Evolutionary conservation across 2,113 vertebrate genomes (phyloP), one percentile per base, ranked within the genome.

Genomic region (Saguinus midas): DNA sequence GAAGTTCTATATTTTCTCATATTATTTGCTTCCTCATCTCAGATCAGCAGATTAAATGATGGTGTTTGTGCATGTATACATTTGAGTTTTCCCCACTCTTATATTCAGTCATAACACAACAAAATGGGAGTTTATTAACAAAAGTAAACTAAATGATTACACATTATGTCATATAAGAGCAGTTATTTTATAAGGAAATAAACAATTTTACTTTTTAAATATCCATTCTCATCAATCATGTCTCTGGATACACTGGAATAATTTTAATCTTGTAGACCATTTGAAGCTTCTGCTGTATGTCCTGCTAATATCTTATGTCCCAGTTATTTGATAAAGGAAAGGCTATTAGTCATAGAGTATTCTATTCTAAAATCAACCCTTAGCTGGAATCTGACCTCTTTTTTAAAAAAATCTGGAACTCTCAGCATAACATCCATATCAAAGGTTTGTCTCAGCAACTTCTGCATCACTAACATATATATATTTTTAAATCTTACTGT

Each of bases 271-370:
- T 37, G 23, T 8, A 64, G 50, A 29, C 29, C 10, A 85, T 72
- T 40, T 45, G 40, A 61, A 3, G 6, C 45, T 80, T 96, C 86
- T 91, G 37, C 25, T 70, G 0, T 81, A 55, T 81, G 13, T 81
- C 8, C 45, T 86, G 75, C 18, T 85, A 70, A 86, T 37, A 87
- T 45, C 25, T 90, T 72, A 70, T 52, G 12, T 32, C 43, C 57
- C 5, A 70, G 21, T 10, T 94, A 50, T 82, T 78, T 93, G 58
- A 79, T 45, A 95, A 91, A 93, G 32, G 58, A 94, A 92, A 95
- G 25, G 23, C 45, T n/a, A n/a, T 94, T 91, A 78, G 21, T 82
- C 16, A 93, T 58, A 8, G 93, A 87, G 3, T 21, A 75, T 5
- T 66, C 1, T 25, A 20, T 43, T 68, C 32, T 13, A 83, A 27